Conservation (phyloP, 2,888 invertebrate genomes). For the Acleris sparsana region DNA sequence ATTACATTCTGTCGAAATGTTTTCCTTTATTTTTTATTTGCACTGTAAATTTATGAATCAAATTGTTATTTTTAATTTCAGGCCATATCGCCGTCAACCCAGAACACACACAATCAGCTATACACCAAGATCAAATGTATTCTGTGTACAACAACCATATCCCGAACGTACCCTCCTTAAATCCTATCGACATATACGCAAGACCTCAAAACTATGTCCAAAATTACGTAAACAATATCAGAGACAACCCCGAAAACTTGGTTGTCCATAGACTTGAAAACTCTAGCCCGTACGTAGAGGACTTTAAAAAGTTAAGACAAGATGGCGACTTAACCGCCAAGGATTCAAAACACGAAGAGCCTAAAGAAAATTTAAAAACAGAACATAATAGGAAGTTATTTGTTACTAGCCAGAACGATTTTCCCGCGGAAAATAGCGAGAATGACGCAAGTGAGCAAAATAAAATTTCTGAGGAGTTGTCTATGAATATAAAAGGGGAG, state of each 20-base stretch:
- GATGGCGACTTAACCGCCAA: slow-evolving; percentile 50
- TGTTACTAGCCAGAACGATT: slow-evolving; percentile 48
- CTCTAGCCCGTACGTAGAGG: slow-evolving; percentile 59
- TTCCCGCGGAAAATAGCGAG: slow-evolving; percentile 49
- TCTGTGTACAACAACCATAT: slow-evolving; percentile 60
- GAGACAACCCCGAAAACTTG: slow-evolving; percentile 74
- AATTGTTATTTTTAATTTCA: slow-evolving; percentile 49
- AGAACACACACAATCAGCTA: slow-evolving; percentile 46
- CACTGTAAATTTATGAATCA: too few species aligned
- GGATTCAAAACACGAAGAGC: slow-evolving; percentile 58
- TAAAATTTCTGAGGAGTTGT: slow-evolving; percentile 59
- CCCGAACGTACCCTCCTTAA: slow-evolving; percentile 54
- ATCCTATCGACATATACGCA: slow-evolving; percentile 60
- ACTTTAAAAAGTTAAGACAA: slow-evolving; percentile 61
- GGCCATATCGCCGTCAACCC: slow-evolving; percentile 57
- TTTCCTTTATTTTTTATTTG: too few species aligned
- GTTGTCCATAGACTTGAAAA: slow-evolving; percentile 69
- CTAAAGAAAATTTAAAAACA: slow-evolving; percentile 73
- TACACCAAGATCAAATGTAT: slow-evolving; percentile 62
- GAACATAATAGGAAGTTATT: slow-evolving; percentile 68
- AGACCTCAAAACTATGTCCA: slow-evolving; percentile 63
- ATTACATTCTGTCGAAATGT: too few species aligned
- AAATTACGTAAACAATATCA: slow-evolving; percentile 51
- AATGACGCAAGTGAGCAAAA: slow-evolving; percentile 52
- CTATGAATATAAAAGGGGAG: slow-evolving; percentile 70